Percentiles rank a stretch among this genome's conserved stretches.
Conservation (phyloP, 2,888 invertebrate species). For the Pecten maximus region DNA sequence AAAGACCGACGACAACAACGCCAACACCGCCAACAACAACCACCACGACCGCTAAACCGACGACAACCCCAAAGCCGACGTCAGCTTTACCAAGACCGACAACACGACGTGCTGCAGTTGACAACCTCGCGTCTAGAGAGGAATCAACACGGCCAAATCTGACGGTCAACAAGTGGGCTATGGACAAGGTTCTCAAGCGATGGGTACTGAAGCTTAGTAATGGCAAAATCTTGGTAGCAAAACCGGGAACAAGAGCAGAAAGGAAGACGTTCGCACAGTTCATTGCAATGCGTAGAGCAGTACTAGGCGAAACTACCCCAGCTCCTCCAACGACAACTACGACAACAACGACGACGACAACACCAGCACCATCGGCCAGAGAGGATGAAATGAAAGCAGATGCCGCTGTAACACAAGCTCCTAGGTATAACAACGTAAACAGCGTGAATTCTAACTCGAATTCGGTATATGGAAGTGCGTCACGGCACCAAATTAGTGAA, state of each 20-base stretch:
- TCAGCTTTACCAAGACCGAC: not conserved
- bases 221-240: constrained; percentile 43
- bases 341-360: not conserved
- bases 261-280: constrained; percentile 42
- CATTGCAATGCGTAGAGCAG: constrained; percentile 8
- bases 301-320: not conserved
- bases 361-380: not conserved
- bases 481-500: not conserved
- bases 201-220: constrained; percentile 48
- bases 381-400: constrained; percentile 14
- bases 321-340: not conserved
- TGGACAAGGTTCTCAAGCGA: constrained; percentile 41
- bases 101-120: constrained; percentile 23
- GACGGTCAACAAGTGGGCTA: constrained; percentile 38
- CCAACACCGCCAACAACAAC: constrained; percentile 40
- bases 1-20: constrained; percentile 40
- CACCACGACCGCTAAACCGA: constrained; percentile 14
- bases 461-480: not conserved
- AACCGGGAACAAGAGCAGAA: constrained; percentile 41
- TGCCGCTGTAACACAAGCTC: not conserved
- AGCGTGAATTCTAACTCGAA: not conserved
- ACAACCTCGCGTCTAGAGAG: not conserved
- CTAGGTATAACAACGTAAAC: not conserved
- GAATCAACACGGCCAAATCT: constrained; percentile 33
- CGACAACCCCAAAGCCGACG: constrained; percentile 15